Evolutionary conservation across 2,113 vertebrate species (phyloP), one percentile per base, ranked within the genome.

Genomic region (Pygoscelis antarcticus): DNA sequence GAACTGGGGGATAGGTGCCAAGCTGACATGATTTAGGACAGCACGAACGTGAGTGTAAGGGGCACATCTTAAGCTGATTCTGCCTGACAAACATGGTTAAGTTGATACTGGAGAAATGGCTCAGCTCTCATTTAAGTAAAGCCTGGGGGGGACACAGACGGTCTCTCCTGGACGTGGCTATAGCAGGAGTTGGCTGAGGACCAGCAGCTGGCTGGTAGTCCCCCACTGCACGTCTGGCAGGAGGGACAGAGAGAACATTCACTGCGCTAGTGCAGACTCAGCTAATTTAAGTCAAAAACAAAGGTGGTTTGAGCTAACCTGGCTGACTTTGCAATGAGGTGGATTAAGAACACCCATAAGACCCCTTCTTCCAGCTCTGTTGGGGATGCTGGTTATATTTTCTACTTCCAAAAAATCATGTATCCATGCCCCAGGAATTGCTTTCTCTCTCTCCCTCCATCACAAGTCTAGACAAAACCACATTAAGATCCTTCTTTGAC

Each of bases 231-330:
- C 0, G 6, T 87, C 95, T 97, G 93, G 96, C 96, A 96, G 92
- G 30, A 77, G 66, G 90, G 87, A 96, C 94, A 96, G 90, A 96
- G 66, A 34, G 75, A 95, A 93, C 90, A 96, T 96, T 95, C 70
- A 96, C 75, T 23, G 70, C 3, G 0, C 66, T 91, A 40, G 16
- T 54, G 96, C 95, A 94, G 87, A 94, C 84, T 96, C 96, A 90
- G 93, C 89, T 89, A 42, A 71, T 87, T 93, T 66, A 9, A 91
- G 74, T 52, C 65, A 90, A 87, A 87, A 82, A 60, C 87, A 95
- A 95, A 96, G 87, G 65, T 90, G 89, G 84, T 72, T 94, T 96
- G 93, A 97, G 90, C 91, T 89, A 95, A 95, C 84, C 91, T 85
- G 87, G 77, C 87, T 85, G 77, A 71, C 74, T 87, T 78, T 78